Evolutionary conservation across 2,797 vertebrate species (phyloP).

Genomic region (Babyrousa celebensis): DNA sequence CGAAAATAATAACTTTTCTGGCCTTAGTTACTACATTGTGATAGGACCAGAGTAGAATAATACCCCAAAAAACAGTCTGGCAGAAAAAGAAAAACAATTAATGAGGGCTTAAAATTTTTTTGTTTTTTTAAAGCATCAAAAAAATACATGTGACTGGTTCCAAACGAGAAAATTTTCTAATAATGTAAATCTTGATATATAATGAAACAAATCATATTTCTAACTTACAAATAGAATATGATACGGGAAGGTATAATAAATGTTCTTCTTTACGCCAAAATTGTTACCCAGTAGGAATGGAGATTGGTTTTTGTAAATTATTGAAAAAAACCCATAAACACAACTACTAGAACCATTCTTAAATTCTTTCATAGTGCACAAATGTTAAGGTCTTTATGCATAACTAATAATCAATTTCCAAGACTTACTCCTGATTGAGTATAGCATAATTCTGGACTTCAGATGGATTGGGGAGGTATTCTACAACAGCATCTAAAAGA

Average conservation of each 20-base stretch:
- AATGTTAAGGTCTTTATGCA: not conserved
- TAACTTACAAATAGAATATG: constrained; percentile 26
- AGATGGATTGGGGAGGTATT: constrained; percentile 96
- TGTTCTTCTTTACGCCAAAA: constrained; percentile 18
- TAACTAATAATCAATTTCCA: not conserved
- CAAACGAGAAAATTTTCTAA: constrained; percentile 57
- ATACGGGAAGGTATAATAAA: not conserved
- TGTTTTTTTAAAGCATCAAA: not conserved
- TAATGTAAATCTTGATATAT: not conserved
- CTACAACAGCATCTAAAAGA: constrained; percentile 95
- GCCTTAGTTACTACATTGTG: not conserved
- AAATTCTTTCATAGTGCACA: not conserved
- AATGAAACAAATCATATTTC: constrained; percentile 56
- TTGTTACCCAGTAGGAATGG: constrained; percentile 39
- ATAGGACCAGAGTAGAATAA: not conserved
- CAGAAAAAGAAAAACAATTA: not conserved
- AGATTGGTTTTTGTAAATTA: constrained; percentile 22
- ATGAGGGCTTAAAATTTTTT: not conserved
- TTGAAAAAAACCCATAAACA: not conserved
- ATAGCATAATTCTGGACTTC: constrained; percentile 97
- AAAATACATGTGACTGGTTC: not conserved
- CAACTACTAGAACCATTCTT: not conserved
- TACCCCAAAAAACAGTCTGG: not conserved
- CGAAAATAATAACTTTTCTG: not conserved
- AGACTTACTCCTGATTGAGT: constrained; percentile 94